Evolutionary conservation across 2,888 invertebrate species (phyloP).

Genomic region (Volucella inanis): DNA sequence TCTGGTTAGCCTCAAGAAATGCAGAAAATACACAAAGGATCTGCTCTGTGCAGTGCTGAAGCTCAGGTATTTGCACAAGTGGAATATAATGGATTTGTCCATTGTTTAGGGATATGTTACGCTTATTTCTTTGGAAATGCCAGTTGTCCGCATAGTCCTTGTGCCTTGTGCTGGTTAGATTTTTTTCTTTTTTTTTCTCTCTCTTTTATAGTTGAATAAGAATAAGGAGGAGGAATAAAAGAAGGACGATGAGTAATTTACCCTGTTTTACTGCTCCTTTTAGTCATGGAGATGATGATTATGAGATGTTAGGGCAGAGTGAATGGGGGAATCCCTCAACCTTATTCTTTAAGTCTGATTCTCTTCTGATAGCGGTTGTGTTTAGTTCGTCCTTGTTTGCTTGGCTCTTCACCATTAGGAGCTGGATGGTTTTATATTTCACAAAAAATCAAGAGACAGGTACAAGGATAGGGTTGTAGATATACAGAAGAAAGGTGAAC

Average conservation of each 20-base stretch:
- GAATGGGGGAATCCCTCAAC: background rate
- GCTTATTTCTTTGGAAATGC: slow-evolving; percentile 45
- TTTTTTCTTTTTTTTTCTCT: too few species aligned
- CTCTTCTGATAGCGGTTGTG: slow-evolving; percentile 28
- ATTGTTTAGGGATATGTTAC: slow-evolving; percentile 62
- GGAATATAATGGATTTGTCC: slow-evolving; percentile 61
- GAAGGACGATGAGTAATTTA: slow-evolving; percentile 59
- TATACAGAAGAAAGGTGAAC: slow-evolving; percentile 53
- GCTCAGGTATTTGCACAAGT: slow-evolving; percentile 55
- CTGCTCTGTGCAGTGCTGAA: slow-evolving; percentile 6
- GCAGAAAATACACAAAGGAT: slow-evolving; percentile 3
- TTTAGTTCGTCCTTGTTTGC: slow-evolving; percentile 57
- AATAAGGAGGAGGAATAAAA: slow-evolving; percentile 43
- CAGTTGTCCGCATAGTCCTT: slow-evolving; percentile 69
- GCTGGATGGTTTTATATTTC: slow-evolving; percentile 58
- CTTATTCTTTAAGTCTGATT: slow-evolving; percentile 37
- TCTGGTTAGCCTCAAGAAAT: slow-evolving; percentile 36
- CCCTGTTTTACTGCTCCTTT: slow-evolving; percentile 33
- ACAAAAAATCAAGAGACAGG: slow-evolving; percentile 6
- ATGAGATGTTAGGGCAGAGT: slow-evolving; percentile 49
- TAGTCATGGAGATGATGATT: slow-evolving; percentile 56
- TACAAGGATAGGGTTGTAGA: slow-evolving; percentile 16
- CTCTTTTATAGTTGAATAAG: slow-evolving; percentile 53
- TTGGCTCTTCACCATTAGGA: slow-evolving; percentile 38
- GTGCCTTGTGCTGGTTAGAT: background rate